Conservation (phyloP, 35 echinoderm and acorn worm genomes). For the Ophiothrix spiculata region DNA sequence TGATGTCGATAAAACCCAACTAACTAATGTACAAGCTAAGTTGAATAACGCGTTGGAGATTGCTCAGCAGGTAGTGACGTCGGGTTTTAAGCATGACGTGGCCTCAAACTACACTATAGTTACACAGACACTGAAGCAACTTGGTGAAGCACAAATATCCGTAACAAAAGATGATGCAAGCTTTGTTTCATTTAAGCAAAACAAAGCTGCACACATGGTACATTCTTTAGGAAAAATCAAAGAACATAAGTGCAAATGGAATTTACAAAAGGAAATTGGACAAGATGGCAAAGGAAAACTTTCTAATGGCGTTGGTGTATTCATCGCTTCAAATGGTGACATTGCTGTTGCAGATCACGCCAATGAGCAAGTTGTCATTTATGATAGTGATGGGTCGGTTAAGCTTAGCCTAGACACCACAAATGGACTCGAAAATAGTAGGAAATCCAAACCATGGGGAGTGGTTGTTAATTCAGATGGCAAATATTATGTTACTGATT, state of each 20-base stretch:
- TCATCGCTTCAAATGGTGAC: neutral
- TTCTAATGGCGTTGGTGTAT: neutral
- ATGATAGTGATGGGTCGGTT: too few species aligned
- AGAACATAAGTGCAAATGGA: neutral
- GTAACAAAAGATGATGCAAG: neutral
- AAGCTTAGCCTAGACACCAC: too few species aligned
- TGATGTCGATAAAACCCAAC: too few species aligned
- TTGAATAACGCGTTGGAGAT: neutral
- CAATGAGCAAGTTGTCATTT: too few species aligned
- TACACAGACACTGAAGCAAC: neutral
- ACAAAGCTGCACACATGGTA: too few species aligned
- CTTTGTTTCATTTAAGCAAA: too few species aligned
- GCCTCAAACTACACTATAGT: too few species aligned
- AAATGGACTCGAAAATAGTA: too few species aligned
- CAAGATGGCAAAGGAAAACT: neutral
- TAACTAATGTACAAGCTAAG: neutral
- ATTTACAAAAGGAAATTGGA: neutral
- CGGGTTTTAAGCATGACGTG: too few species aligned
- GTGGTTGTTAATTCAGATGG: neutral
- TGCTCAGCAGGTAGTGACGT: too few species aligned
- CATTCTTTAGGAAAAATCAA: neutral
- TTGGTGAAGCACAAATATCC: neutral
- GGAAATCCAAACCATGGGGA: neutral
- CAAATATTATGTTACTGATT: neutral
- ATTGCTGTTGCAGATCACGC: neutral